Conservation (phyloP, 2,888 invertebrate genomes). For the Furcula furcula region DNA sequence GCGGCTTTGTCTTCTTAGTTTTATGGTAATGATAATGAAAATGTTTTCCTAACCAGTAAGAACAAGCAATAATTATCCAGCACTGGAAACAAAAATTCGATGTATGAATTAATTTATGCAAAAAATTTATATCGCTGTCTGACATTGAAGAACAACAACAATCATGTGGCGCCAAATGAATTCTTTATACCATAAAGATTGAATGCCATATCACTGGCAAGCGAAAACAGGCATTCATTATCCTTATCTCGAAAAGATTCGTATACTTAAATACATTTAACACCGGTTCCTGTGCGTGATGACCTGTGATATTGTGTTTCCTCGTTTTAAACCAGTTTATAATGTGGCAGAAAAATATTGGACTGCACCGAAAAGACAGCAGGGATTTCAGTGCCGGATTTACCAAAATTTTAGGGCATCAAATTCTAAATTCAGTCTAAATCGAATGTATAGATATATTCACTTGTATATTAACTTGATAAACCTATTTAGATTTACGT, state of each 20-base stretch:
- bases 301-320: background rate
- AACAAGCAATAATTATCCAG: too few relatives aligned
- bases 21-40: too few relatives aligned
- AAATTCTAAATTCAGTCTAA: background rate
- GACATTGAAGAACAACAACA: background rate
- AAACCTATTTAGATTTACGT: too few relatives aligned
- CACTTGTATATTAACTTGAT: too few relatives aligned
- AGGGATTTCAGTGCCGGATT: background rate
- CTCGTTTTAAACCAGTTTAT: conserved; percentile 26
- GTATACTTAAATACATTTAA: background rate
- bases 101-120: too few relatives aligned
- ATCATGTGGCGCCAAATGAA: background rate
- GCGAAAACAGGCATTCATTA: conserved; percentile 1
- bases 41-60: too few relatives aligned
- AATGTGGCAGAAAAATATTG: conserved; percentile 15
- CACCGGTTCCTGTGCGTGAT: background rate
- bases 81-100: too few relatives aligned
- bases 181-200: conserved; percentile 1
- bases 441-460: too few relatives aligned
- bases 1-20: too few relatives aligned
- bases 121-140: too few relatives aligned
- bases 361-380: conserved; percentile 12
- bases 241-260: conserved; percentile 1
- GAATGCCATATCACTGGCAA: background rate
- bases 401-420: background rate